These are phyloP conservation scores for Diglossa cyanea DNA, from an alignment of 2,797 vertebrate species.

Conservation along the genomic window DNA sequence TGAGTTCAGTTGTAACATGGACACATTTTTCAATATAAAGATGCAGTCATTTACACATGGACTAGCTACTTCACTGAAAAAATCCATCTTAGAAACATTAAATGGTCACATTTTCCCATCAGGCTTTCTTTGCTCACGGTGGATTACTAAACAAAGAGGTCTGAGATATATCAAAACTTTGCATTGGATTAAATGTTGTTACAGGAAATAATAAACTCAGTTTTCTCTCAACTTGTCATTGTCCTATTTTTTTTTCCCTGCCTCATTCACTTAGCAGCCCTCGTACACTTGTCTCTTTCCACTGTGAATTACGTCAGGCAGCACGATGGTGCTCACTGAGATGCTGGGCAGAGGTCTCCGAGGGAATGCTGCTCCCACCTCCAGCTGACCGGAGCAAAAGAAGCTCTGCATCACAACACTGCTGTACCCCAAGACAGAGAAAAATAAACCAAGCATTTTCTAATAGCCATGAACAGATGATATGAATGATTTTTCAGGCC, in stretches of 20 bases:
- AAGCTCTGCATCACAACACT: background rate
- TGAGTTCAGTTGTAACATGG: background rate
- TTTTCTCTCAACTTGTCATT: background rate
- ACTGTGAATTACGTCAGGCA: background rate
- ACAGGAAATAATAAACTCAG: background rate
- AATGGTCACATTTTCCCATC: background rate
- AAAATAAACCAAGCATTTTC: background rate
- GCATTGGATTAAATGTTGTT: background rate
- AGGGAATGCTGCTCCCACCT: background rate
- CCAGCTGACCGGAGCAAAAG: background rate
- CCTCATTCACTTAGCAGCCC: background rate
- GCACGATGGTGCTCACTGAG: accelerated
- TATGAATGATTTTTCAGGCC: background rate
- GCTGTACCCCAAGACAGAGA: background rate
- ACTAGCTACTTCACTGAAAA: background rate
- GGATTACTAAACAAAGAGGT: background rate
- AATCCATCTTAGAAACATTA: background rate
- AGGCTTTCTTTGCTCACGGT: background rate
- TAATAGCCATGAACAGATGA: background rate
- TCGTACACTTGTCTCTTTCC: background rate
- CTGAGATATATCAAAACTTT: background rate
- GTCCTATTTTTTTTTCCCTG: background rate
- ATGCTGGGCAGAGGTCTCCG: background rate
- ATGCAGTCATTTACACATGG: background rate
- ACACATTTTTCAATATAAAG: background rate